Evolutionary conservation across 2,113 vertebrate genomes (phyloP).

Genomic region (Cyanocitta stelleri): DNA sequence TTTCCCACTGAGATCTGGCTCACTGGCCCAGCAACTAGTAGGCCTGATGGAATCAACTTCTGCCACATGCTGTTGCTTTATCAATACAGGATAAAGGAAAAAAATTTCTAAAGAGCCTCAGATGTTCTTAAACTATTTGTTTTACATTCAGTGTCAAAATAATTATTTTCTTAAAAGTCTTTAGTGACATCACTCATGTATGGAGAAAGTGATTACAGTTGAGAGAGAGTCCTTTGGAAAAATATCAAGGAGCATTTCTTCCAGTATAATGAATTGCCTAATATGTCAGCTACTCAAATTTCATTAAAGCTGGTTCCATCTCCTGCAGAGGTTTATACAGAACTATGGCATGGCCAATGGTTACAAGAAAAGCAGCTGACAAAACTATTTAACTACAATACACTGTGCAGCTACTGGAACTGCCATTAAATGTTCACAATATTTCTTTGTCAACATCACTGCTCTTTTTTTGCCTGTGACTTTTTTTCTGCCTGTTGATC

Average conservation of each 20-base stretch:
- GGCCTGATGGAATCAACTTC: background rate
- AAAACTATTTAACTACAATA: constrained; percentile 47
- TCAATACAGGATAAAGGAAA: background rate
- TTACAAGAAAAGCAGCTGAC: constrained; percentile 59
- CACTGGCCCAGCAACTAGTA: background rate
- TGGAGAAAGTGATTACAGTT: background rate
- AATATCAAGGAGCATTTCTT: constrained; percentile 55
- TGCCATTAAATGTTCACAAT: constrained; percentile 45
- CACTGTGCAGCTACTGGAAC: constrained; percentile 42
- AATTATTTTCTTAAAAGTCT: constrained; percentile 21
- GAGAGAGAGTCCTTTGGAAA: constrained; percentile 34
- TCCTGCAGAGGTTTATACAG: constrained; percentile 37
- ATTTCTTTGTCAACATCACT: constrained; percentile 32
- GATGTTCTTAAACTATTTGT: background rate
- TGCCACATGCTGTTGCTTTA: background rate
- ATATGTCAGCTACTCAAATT: constrained; percentile 57
- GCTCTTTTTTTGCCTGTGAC: background rate
- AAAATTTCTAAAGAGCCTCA: background rate
- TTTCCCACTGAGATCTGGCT: background rate
- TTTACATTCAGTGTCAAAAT: constrained; percentile 21
- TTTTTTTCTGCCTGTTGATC: background rate
- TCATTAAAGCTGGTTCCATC: constrained; percentile 43
- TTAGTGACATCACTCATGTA: constrained; percentile 11
- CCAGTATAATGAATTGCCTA: constrained; percentile 20
- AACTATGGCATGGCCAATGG: constrained; percentile 30